phyloP scores from a whole-genome alignment of 2,113 vertebrate species.

The Atrichornis clamosus region DNA sequence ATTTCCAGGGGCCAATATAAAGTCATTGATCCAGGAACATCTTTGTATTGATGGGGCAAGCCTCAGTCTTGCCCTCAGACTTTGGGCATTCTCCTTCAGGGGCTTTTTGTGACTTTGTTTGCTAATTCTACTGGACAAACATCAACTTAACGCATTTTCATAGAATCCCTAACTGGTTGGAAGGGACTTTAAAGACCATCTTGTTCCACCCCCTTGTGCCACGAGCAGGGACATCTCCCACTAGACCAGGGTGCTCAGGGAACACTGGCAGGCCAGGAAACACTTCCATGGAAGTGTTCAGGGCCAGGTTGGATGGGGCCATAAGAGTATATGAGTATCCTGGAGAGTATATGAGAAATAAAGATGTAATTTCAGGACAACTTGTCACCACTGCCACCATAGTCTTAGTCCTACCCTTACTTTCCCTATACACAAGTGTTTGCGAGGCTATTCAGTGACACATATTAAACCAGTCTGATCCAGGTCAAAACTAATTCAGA shows the following conservation, averaged over 20 bases:
- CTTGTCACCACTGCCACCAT: not conserved
- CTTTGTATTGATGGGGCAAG: not conserved
- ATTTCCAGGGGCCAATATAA: not conserved
- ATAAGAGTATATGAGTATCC: not conserved
- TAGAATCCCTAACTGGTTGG: not conserved
- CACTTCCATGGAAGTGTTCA: not conserved
- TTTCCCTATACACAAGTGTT: not conserved
- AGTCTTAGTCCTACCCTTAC: not conserved
- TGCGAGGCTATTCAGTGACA: not conserved
- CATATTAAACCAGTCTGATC: not conserved
- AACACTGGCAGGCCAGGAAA: not conserved
- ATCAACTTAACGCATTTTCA: not conserved
- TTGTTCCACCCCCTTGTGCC: not conserved
- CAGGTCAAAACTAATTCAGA: not conserved
- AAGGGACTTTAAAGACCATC: not conserved
- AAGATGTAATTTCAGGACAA: not conserved
- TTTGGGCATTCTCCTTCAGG: not conserved
- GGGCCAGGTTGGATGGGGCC: not conserved
- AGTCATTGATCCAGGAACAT: not conserved
- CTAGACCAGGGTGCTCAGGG: not conserved
- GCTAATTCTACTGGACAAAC: not conserved
- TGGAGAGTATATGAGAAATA: not conserved
- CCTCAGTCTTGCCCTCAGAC: not conserved
- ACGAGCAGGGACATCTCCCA: not conserved
- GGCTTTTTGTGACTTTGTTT: not conserved